Evolutionary conservation across 2,888 invertebrate species (phyloP).

Genomic region (Agrotis ipsilon): DNA sequence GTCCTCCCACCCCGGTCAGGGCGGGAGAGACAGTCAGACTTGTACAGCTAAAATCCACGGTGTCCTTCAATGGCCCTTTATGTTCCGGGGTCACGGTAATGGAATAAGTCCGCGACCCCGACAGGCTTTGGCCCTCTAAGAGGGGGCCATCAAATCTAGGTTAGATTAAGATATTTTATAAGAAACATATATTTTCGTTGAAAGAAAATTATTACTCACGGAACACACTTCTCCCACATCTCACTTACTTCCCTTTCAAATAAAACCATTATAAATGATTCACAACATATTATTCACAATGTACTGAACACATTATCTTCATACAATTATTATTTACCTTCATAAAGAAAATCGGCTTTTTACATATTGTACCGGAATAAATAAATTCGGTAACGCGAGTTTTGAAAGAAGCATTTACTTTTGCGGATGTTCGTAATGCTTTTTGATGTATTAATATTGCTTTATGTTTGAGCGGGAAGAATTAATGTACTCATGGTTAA

Average conservation of each 20-base stretch:
- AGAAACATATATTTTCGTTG: background rate
- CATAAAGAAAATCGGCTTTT: conserved; percentile 23
- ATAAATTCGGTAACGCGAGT: conserved; percentile 13
- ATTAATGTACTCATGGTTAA: background rate
- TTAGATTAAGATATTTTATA: background rate
- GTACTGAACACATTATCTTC: conserved; percentile 21
- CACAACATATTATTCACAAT: conserved; percentile 24
- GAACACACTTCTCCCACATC: background rate
- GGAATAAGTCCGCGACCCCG: too few relatives aligned
- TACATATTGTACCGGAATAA: conserved; percentile 28
- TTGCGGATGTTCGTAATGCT: background rate
- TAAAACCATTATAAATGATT: conserved; percentile 27
- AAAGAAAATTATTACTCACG: background rate
- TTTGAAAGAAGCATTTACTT: conserved; percentile 9
- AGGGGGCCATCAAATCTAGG: too few relatives aligned
- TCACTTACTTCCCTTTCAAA: conserved; percentile 40
- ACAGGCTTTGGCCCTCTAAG: too few relatives aligned
- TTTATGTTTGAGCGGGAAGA: conserved; percentile 7
- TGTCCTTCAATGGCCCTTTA: too few relatives aligned
- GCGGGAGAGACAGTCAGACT: too few relatives aligned
- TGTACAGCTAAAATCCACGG: too few relatives aligned
- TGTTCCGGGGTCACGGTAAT: too few relatives aligned
- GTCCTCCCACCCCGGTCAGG: too few relatives aligned
- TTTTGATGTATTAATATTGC: conserved; percentile 50
- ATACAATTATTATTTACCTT: conserved; percentile 30